phyloP scores from a whole-genome alignment of 1,140 invertebrate genomes.

The Ceratitis capitata region DNA sequence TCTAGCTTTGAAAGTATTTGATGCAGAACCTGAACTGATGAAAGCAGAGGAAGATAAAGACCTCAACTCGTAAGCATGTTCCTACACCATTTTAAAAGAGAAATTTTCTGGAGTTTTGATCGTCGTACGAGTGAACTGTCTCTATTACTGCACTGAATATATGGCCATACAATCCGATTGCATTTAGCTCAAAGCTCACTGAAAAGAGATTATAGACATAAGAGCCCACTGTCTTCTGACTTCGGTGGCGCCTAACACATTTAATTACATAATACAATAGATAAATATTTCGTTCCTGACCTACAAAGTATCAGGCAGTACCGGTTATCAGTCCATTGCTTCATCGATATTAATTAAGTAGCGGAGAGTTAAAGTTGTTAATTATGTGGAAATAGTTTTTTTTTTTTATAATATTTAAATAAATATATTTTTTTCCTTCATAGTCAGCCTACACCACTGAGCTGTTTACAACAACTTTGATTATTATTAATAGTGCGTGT shows the following conservation, averaged over 20 bases:
- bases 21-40: no score
- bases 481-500: neutral
- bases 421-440: neutral
- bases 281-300: neutral
- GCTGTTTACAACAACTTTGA: neutral
- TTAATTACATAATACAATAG: no score
- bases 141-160: no score
- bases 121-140: no score
- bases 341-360: slow-evolving; percentile 8
- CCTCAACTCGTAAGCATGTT: no score
- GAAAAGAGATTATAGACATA: no score
- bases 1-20: no score
- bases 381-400: neutral
- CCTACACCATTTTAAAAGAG: no score
- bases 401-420: neutral
- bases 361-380: neutral
- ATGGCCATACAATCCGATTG: no score
- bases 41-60: no score
- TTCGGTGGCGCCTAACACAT: neutral
- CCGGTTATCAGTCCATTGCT: neutral
- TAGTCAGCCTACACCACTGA: neutral
- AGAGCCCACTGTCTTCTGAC: neutral
- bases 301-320: neutral
- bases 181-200: neutral
- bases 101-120: no score